Evolutionary conservation across 2,888 invertebrate genomes (phyloP).

Genomic region (Dioctria rufipes): DNA sequence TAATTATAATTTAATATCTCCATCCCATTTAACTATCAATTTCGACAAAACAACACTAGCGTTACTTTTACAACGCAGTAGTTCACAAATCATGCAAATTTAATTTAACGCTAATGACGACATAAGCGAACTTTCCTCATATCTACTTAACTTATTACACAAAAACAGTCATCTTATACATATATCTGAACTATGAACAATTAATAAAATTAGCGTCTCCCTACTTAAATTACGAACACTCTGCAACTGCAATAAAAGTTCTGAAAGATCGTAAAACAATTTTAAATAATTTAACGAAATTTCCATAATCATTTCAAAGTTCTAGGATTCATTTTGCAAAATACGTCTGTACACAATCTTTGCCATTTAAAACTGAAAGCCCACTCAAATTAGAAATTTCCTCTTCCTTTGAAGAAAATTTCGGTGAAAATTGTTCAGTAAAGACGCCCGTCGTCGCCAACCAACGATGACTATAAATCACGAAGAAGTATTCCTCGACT

Average conservation of each 20-base stretch:
- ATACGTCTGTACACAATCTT: slow-evolving; percentile 37
- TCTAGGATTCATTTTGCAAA: slow-evolving; percentile 19
- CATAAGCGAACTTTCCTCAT: too few relatives aligned
- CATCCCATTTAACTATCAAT: too few relatives aligned
- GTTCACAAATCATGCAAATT: too few relatives aligned
- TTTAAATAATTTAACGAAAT: background rate
- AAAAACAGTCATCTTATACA: too few relatives aligned
- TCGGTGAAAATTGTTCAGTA: background rate
- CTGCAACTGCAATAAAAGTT: background rate
- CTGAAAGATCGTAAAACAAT: background rate
- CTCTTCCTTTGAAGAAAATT: background rate
- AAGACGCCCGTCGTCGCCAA: too few relatives aligned
- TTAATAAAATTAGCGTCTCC: background rate
- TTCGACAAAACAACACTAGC: too few relatives aligned
- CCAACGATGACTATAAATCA: slow-evolving; percentile 47
- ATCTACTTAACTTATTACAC: too few relatives aligned
- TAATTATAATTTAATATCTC: too few relatives aligned
- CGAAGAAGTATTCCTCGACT: slow-evolving; percentile 36
- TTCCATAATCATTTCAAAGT: slow-evolving; percentile 4
- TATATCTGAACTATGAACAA: background rate
- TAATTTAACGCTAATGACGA: too few relatives aligned
- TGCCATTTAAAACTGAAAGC: slow-evolving; percentile 33
- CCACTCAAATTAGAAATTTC: slow-evolving; percentile 20
- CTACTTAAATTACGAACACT: background rate
- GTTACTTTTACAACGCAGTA: too few relatives aligned